Conservation (phyloP, 2,888 invertebrate species). For the Acanthosepion pharaonis region DNA sequence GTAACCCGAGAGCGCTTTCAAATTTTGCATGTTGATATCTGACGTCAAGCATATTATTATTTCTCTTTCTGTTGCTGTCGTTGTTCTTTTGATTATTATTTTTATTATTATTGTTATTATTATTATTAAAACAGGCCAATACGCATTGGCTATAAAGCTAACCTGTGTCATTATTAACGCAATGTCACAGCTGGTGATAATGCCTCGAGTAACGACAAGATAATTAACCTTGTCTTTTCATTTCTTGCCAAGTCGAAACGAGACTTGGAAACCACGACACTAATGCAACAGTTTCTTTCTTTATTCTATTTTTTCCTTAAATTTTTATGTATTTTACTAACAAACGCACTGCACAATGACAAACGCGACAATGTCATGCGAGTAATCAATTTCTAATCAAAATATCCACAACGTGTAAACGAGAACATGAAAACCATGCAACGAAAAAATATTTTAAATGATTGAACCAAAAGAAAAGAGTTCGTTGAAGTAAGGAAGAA, state of each 20-base stretch:
- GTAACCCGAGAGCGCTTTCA: too few species aligned
- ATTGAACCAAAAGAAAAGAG: background rate
- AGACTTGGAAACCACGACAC: background rate
- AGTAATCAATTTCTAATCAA: background rate
- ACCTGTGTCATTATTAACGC: background rate
- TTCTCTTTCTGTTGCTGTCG: too few species aligned
- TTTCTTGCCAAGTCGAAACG: background rate
- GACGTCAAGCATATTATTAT: too few species aligned
- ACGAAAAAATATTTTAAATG: background rate
- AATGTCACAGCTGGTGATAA: slow-evolving; percentile 33
- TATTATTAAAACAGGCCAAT: background rate
- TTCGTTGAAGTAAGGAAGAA: background rate
- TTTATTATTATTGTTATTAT: background rate
- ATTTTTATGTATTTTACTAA: background rate
- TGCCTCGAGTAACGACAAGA: slow-evolving; percentile 9
- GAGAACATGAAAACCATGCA: background rate
- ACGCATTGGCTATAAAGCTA: background rate
- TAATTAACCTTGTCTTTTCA: slow-evolving; percentile 10
- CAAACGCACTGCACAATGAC: slow-evolving; percentile 6
- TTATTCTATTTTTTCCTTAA: background rate
- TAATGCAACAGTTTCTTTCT: background rate
- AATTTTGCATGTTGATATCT: too few species aligned
- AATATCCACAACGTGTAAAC: background rate
- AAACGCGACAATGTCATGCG: background rate
- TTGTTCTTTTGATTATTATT: background rate